Evolutionary conservation across 1,140 invertebrate species (phyloP).

Genomic region (Helicorthomorpha holstii): DNA sequence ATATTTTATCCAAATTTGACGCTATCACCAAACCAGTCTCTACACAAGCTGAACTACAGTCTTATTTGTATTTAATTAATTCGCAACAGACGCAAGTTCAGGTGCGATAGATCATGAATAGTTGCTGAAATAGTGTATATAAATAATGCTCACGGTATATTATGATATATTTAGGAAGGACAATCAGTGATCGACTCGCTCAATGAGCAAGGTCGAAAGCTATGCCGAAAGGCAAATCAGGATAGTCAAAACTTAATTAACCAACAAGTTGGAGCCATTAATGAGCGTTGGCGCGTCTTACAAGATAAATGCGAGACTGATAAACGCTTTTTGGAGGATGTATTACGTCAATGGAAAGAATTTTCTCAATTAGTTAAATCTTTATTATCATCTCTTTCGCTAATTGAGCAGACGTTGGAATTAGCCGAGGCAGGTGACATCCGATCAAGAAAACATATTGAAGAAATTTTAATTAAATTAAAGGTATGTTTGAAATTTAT

Average conservation of each 20-base stretch:
- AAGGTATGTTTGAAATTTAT: too few relatives aligned
- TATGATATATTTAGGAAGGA: conserved; percentile 38
- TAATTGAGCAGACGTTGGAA: background rate
- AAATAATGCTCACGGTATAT: background rate
- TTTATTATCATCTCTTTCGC: background rate
- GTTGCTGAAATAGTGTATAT: background rate
- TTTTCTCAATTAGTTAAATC: conserved; percentile 5
- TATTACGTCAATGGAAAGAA: conserved; percentile 56
- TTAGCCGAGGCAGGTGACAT: too few relatives aligned
- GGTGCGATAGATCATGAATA: background rate
- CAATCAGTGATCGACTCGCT: conserved; percentile 41
- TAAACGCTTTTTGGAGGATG: conserved; percentile 38
- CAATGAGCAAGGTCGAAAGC: conserved; percentile 42
- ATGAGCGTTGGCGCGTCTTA: conserved; percentile 53
- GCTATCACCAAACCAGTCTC: background rate
- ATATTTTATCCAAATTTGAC: background rate
- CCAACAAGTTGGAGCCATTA: conserved; percentile 39
- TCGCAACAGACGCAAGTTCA: background rate
- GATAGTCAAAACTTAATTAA: conserved; percentile 42
- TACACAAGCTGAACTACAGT: background rate
- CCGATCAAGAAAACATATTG: too few relatives aligned
- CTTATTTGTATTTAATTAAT: background rate
- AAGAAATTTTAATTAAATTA: too few relatives aligned
- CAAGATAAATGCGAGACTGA: conserved; percentile 47
- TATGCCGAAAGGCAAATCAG: conserved; percentile 42